Conservation (phyloP, 2,888 invertebrate genomes). For the Sericinus montela region DNA sequence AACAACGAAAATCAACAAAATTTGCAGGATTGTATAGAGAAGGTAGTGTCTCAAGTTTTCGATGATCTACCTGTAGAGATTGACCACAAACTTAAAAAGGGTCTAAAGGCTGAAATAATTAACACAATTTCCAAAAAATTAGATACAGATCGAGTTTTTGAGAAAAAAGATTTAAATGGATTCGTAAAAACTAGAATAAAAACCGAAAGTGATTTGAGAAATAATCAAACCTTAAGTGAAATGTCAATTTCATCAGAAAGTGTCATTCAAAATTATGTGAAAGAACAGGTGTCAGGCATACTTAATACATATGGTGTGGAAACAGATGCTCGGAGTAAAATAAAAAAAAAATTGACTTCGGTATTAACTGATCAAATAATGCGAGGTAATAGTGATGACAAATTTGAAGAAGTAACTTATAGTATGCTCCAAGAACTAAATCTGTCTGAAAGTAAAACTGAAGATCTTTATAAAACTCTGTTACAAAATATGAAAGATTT, state of each 20-base stretch:
- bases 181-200: neutral
- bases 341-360: constrained; percentile 7
- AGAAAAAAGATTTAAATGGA: neutral
- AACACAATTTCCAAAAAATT: constrained; percentile 2
- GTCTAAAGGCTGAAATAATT: constrained; percentile 9
- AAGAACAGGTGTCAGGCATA: constrained; percentile 1
- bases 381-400: neutral
- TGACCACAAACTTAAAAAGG: neutral
- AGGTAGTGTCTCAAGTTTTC: constrained; percentile 4
- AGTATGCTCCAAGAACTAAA: constrained; percentile 7
- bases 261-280: constrained; percentile 2
- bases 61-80: neutral
- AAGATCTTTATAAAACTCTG: constrained; percentile 10
- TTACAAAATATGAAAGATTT: neutral
- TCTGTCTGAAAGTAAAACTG: constrained; percentile 7
- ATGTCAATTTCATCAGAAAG: neutral
- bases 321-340: neutral
- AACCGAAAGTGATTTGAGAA: neutral
- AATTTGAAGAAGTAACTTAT: constrained; percentile 5
- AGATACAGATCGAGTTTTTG: neutral
- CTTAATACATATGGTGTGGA: neutral
- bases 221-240: neutral
- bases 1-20: neutral
- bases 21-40: neutral
- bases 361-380: constrained; percentile 12